These are phyloP conservation scores for Rhamphomyia laevipes DNA, from an alignment of 2,888 invertebrate genomes.

Conservation along the genomic window DNA sequence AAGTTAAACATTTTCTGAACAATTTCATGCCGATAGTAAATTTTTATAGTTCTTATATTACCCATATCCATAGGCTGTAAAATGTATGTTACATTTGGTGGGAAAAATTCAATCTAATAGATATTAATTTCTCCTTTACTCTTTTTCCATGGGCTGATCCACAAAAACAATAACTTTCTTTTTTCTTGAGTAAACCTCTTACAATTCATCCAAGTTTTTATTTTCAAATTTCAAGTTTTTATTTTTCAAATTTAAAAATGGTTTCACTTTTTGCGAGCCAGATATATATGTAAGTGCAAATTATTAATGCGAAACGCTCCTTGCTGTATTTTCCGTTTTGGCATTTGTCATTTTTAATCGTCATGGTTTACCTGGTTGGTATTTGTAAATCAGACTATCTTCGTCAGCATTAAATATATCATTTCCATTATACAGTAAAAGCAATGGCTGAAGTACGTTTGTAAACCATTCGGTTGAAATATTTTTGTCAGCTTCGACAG, in stretches of 20 bases:
- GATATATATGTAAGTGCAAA: conserved; percentile 22
- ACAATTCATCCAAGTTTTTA: conserved; percentile 22
- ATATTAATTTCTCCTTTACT: neutral
- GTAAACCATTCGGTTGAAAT: conserved; percentile 9
- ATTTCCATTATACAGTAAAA: conserved; percentile 20
- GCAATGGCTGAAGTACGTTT: conserved; percentile 16
- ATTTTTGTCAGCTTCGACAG: conserved; percentile 1
- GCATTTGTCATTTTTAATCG: conserved; percentile 24
- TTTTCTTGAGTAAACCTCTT: conserved; percentile 3
- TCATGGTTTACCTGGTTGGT: conserved; percentile 21
- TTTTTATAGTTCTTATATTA: neutral
- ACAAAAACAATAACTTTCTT: conserved; percentile 4
- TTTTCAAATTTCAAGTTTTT: conserved; percentile 20
- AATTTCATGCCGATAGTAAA: neutral
- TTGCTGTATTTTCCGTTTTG: conserved; percentile 22
- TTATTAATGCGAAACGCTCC: conserved; percentile 23
- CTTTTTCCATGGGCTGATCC: neutral
- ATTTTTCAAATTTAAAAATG: conserved; percentile 25
- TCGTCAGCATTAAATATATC: conserved; percentile 12
- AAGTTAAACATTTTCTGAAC: neutral
- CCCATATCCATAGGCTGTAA: neutral
- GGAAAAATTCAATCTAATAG: neutral
- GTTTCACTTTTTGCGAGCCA: conserved; percentile 24
- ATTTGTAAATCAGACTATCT: conserved; percentile 23
- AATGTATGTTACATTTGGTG: neutral